Evolutionary conservation across 64 coral and sea anemone genomes (phyloP).

Genomic region (Orbicella faveolata): DNA sequence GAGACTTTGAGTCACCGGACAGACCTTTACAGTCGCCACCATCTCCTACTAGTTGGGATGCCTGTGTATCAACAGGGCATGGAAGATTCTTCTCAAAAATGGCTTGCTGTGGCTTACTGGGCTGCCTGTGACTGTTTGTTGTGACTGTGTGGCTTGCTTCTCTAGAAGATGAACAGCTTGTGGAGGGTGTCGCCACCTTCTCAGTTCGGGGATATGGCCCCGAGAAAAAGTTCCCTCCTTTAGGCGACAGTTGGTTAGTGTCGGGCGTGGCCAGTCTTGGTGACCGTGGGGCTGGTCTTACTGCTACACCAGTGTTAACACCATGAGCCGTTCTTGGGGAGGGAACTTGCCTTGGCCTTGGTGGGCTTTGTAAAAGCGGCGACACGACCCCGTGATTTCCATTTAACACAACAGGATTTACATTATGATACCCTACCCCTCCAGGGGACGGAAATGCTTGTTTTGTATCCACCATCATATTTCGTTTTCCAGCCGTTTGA

Average conservation of each 20-base stretch:
- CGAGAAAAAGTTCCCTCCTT: background rate
- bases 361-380: background rate
- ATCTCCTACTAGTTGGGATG: background rate
- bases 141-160: background rate
- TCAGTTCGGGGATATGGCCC: background rate
- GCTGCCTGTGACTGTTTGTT: background rate
- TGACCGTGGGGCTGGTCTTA: background rate
- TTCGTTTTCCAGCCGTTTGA: background rate
- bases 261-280: background rate
- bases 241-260: background rate
- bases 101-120: background rate
- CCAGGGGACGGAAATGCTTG: conserved; percentile 13
- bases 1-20: conserved; percentile 10
- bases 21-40: background rate
- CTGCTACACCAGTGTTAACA: background rate
- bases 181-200: background rate
- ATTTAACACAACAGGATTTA: background rate
- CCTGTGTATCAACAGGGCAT: background rate
- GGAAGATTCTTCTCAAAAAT: background rate
- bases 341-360: background rate
- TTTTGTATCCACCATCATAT: background rate
- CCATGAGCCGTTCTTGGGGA: background rate
- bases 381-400: background rate
- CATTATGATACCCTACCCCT: conserved; percentile 13
- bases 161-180: background rate